phyloP scores from a whole-genome alignment of 1,140 invertebrate genomes.

The Psilanteris sp. region DNA sequence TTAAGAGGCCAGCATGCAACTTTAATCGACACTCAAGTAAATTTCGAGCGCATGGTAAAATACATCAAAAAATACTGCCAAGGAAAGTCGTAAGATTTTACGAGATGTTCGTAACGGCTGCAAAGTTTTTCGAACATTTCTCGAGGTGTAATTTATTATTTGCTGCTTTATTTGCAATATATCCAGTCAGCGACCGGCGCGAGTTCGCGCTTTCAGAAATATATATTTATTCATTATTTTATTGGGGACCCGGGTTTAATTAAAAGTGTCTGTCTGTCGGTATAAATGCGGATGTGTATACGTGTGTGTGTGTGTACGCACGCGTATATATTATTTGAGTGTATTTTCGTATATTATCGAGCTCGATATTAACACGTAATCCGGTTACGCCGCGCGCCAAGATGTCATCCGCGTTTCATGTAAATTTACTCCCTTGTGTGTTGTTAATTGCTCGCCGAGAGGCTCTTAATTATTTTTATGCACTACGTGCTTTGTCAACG shows the following conservation, averaged over 20 bases:
- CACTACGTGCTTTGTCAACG: slow-evolving; percentile 51
- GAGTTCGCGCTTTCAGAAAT: too few relatives aligned
- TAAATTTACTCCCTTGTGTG: slow-evolving; percentile 32
- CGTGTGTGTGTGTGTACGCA: too few relatives aligned
- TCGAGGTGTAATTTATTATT: slow-evolving; percentile 32
- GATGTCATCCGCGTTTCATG: slow-evolving; percentile 38
- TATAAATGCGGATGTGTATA: too few relatives aligned
- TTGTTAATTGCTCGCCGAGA: slow-evolving; percentile 41
- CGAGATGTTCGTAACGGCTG: slow-evolving; percentile 13
- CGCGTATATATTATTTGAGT: not conserved
- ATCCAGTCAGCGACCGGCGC: not conserved
- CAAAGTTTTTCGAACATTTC: slow-evolving; percentile 23
- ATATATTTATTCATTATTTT: too few relatives aligned
- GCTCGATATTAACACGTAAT: slow-evolving; percentile 16
- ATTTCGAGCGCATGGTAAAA: slow-evolving; percentile 18
- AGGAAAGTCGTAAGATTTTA: slow-evolving; percentile 50
- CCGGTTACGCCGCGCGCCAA: slow-evolving; percentile 10
- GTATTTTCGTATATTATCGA: slow-evolving; percentile 11
- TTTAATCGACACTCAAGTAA: slow-evolving; percentile 41
- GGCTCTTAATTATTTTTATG: slow-evolving; percentile 60
- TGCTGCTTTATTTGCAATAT: slow-evolving; percentile 26
- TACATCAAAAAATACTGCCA: slow-evolving; percentile 23
- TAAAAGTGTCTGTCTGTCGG: not conserved
- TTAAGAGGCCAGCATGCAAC: slow-evolving; percentile 22
- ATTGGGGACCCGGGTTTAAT: not conserved